Conservation (phyloP, 2,113 vertebrate species). For the Spilogale gracilis region DNA sequence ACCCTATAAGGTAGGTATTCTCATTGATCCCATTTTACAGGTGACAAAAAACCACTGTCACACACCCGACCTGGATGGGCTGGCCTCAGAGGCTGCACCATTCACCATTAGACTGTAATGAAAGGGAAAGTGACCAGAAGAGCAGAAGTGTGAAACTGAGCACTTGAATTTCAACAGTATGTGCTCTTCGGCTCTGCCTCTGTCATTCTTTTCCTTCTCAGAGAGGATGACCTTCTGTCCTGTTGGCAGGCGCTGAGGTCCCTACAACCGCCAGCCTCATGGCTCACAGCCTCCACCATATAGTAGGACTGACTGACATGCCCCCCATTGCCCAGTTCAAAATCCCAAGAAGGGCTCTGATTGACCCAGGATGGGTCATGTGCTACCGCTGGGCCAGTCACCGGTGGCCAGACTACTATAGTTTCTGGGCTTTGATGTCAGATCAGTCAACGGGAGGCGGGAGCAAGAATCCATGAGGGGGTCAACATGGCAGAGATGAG, state of each 20-base stretch:
- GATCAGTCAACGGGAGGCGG: neutral
- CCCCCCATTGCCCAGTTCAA: neutral
- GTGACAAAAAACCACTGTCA: neutral
- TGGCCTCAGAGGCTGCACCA: neutral
- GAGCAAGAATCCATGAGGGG: neutral
- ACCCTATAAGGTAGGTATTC: neutral
- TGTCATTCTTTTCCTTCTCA: neutral
- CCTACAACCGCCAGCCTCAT: neutral
- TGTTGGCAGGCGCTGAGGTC: neutral
- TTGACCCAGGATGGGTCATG: neutral
- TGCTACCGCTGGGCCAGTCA: neutral
- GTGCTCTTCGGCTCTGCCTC: neutral
- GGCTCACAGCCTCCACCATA: neutral
- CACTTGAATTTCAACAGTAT: neutral
- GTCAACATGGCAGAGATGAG: neutral
- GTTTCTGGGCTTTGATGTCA: neutral
- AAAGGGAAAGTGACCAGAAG: neutral
- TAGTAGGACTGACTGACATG: neutral
- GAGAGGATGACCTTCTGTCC: neutral
- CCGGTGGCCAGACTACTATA: neutral
- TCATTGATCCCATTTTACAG: slow-evolving; percentile 11
- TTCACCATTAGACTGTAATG: neutral
- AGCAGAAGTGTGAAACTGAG: neutral
- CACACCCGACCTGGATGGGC: neutral
- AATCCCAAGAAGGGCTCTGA: neutral